Percentiles rank a stretch among this genome's conserved stretches.
Evolutionary conservation across 2,113 vertebrate genomes (phyloP).

Genomic region (Elephas maximus): DNA sequence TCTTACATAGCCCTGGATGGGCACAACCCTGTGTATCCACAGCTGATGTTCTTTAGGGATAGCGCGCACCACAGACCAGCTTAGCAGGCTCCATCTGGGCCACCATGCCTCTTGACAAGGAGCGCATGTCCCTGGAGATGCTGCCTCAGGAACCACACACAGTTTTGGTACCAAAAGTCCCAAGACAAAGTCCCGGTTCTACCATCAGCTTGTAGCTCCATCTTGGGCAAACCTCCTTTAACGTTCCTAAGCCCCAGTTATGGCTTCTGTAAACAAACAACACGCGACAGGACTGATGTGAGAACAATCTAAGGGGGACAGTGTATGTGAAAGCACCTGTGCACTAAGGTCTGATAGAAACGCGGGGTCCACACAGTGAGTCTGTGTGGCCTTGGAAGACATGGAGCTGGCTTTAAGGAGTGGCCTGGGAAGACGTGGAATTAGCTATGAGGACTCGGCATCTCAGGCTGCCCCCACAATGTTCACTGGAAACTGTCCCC

Average conservation of each 20-base stretch:
- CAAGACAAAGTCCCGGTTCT: neutral
- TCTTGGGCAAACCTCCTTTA: neutral
- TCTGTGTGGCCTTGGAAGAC: neutral
- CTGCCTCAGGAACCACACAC: neutral
- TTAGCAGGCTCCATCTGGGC: neutral
- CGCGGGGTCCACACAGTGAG: rapidly evolving
- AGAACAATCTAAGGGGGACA: neutral
- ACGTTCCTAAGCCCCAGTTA: neutral
- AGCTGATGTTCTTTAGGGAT: neutral
- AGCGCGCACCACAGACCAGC: neutral
- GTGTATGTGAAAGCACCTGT: neutral
- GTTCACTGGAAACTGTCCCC: neutral
- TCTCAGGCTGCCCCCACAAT: rapidly evolving
- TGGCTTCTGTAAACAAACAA: neutral
- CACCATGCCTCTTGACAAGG: neutral
- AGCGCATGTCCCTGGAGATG: too few relatives aligned
- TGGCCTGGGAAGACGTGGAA: neutral
- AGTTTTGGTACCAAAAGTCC: neutral
- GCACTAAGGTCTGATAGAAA: too few relatives aligned
- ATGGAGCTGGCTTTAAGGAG: too few relatives aligned
- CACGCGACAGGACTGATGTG: too few relatives aligned
- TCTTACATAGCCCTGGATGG: too few relatives aligned
- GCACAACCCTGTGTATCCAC: neutral
- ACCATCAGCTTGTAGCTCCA: neutral
- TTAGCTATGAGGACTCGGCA: too few relatives aligned